Evolutionary conservation across 2,113 vertebrate genomes (phyloP).

Genomic region (Podocnemis expansa): DNA sequence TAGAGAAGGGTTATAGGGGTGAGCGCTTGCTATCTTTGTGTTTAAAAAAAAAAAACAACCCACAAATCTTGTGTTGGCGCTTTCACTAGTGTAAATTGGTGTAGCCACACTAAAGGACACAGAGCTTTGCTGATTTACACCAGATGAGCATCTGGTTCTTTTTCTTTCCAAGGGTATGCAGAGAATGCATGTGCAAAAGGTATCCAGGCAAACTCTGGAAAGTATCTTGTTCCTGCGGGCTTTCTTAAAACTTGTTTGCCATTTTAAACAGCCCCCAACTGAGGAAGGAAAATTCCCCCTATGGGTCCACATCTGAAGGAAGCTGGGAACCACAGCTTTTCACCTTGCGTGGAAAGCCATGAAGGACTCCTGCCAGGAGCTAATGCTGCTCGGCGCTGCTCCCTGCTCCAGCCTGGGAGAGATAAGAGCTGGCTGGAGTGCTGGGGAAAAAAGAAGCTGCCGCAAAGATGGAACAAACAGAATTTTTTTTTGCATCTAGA

Average conservation of each 20-base stretch:
- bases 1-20: accelerated
- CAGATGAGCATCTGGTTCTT: slow-evolving; percentile 8
- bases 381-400: not conserved
- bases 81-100: accelerated
- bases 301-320: not conserved
- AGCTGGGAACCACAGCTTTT: not conserved
- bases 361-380: not conserved
- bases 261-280: not conserved
- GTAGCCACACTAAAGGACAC: not conserved
- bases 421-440: slow-evolving; percentile 66
- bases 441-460: slow-evolving; percentile 70
- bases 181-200: accelerated
- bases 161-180: accelerated
- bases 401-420: slow-evolving; percentile 32
- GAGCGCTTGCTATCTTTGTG: not conserved
- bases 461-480: slow-evolving; percentile 83
- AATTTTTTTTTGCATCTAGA: slow-evolving; percentile 88
- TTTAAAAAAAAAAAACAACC: too few relatives aligned
- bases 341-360: not conserved
- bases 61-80: not conserved
- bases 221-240: not conserved
- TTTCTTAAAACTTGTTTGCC: not conserved
- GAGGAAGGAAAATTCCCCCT: not conserved
- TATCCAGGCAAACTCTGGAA: not conserved
- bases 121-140: not conserved